phyloP scores from a whole-genome alignment of 2,113 vertebrate species.

The Pollimyrus isidori region DNA sequence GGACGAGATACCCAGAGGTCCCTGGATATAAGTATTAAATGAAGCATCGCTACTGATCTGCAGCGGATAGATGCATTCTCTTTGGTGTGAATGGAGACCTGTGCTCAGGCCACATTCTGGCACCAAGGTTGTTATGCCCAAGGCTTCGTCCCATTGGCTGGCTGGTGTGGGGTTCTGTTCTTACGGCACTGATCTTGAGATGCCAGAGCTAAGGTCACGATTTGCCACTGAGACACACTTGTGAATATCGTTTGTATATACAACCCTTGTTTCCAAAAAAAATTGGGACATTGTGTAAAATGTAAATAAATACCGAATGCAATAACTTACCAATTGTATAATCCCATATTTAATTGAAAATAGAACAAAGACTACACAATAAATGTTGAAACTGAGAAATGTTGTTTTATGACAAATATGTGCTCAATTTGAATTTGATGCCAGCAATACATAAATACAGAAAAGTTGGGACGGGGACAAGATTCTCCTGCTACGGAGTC shows the following conservation, averaged over 20 bases:
- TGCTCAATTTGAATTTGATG: not conserved
- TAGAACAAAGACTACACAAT: not conserved
- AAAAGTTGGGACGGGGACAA: not conserved
- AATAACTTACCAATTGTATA: not conserved
- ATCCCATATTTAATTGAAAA: not conserved
- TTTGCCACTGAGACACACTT: not conserved
- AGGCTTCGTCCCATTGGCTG: not conserved
- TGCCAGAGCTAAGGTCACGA: not conserved
- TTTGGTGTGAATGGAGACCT: not conserved
- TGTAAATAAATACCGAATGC: not conserved
- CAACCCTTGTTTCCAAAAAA: not conserved
- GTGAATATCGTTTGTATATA: not conserved
- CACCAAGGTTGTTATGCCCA: not conserved
- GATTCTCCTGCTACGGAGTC: not conserved
- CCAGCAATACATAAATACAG: not conserved
- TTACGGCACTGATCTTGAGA: not conserved
- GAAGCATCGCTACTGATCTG: not conserved
- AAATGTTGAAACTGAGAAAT: not conserved
- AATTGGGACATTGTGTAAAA: not conserved
- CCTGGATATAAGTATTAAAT: not conserved
- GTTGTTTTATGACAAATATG: not conserved
- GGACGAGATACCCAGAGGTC: not conserved
- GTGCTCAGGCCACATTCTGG: not conserved
- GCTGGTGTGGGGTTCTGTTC: not conserved
- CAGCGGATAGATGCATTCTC: not conserved